Conservation (phyloP, 1,140 invertebrate species). For the Pristionchus pacificus region DNA sequence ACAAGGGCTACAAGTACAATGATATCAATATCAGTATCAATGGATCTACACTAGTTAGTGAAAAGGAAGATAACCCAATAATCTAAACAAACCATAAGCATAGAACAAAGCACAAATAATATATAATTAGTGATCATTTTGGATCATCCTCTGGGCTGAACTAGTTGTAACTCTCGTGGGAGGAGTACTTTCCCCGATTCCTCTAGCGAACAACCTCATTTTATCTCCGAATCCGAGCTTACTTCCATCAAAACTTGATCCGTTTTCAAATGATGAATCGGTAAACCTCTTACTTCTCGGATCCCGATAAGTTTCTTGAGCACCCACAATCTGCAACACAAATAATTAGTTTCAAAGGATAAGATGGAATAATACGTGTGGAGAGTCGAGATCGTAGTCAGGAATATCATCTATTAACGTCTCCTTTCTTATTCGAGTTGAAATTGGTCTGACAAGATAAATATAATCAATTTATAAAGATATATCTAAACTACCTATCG, state of each 20-base stretch:
- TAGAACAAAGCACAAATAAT: too few relatives aligned
- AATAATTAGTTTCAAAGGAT: too few relatives aligned
- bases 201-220: constrained; percentile 60
- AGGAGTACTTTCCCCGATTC: constrained; percentile 59
- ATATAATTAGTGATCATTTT: too few relatives aligned
- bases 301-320: constrained; percentile 61
- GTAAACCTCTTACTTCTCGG: constrained; percentile 54
- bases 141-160: too few relatives aligned
- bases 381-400: background rate
- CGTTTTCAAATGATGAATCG: background rate
- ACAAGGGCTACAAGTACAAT: too few relatives aligned
- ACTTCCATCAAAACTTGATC: constrained; percentile 16
- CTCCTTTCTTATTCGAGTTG: background rate
- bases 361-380: constrained; percentile 1
- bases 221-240: constrained; percentile 58
- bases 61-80: too few relatives aligned
- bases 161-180: too few relatives aligned
- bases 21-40: too few relatives aligned
- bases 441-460: background rate
- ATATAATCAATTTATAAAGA: background rate
- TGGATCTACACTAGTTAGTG: too few relatives aligned
- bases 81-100: too few relatives aligned
- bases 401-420: background rate
- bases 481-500: background rate
- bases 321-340: constrained; percentile 56